Evolutionary conservation across 2,888 invertebrate species (phyloP), one percentile per base, ranked within the genome.

Genomic region (Diachrysia chrysitis): DNA sequence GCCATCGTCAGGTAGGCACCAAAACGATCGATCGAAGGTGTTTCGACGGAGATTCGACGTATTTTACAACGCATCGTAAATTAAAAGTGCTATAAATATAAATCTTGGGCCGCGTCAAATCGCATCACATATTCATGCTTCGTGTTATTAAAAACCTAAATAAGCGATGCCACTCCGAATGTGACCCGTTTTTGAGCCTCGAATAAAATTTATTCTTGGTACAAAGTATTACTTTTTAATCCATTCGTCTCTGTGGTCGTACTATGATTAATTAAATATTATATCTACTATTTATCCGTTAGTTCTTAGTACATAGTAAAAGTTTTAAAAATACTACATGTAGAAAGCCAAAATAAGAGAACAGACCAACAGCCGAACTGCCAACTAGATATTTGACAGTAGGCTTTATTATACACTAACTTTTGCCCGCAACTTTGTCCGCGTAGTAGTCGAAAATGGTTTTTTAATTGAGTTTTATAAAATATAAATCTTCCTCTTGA

Each of bases 51-150:
- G 86, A 92, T 92, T 91, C 90, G 88, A 88, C 86, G 91, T 90
- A 88, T 89, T 94, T 93, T 95, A 94, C 86, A 87, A 83, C 88
- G 72, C 68, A 71, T 84, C 82, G 90, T 94, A 94, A 95, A 94
- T 95, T 92, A 93, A 89, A 90, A 84, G 86, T 79, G 90, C 90
- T 85, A 92, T 93, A 93, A 94, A 91, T 89, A 93, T 95, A 94
- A 94, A 95, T 95, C 92, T 93, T 86, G 79, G 82, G 81, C 85
- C 87, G 91, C 90, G 91, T 92, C 92, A 92, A 92, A 92, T 91
- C 90, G 89, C 90, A 92, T 92, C 91, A 90, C 90, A 90, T 90
- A 92, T 92, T 91, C 91, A 90, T 92, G 90, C 87, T 83, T 87
- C 82, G 85, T 83, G 87, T 90, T 90, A 92, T 89, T 87, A 88